Percentiles rank a stretch among this genome's conserved stretches.
Evolutionary conservation across 2,888 invertebrate species (phyloP).

Genomic region (Eremobia ochroleuca): DNA sequence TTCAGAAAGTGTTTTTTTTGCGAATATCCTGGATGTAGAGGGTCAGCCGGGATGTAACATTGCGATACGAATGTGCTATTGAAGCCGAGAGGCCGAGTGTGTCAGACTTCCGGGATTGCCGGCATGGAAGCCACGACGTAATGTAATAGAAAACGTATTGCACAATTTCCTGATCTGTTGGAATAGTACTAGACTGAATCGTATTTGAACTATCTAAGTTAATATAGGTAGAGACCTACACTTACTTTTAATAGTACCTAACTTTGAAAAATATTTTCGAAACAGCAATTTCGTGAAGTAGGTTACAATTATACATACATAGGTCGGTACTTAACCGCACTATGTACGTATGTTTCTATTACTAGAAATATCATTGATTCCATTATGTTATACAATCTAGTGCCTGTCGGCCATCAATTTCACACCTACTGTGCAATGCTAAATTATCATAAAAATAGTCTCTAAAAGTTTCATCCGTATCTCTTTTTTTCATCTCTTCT

Average conservation of each 20-base stretch:
- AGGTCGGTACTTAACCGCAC: no score
- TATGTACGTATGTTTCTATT: no score
- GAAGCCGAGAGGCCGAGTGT: slow-evolving; percentile 65
- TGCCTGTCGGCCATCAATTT: no score
- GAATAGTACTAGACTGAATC: slow-evolving; percentile 47
- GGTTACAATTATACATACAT: no score
- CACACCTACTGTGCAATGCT: no score
- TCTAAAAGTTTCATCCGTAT: no score
- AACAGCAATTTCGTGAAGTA: not conserved
- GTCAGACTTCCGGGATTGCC: slow-evolving; percentile 79
- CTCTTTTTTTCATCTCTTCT: no score
- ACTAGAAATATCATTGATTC: no score
- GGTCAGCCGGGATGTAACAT: slow-evolving; percentile 44
- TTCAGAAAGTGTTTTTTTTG: slow-evolving; percentile 6
- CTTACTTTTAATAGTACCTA: not conserved
- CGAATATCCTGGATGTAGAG: slow-evolving; percentile 15
- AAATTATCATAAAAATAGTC: no score
- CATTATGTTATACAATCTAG: no score
- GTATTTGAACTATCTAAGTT: slow-evolving; percentile 30
- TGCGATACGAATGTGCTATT: slow-evolving; percentile 61
- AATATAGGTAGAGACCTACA: not conserved
- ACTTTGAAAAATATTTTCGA: not conserved
- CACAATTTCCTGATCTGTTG: slow-evolving; percentile 80
- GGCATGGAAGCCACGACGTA: slow-evolving; percentile 77
- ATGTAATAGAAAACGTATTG: slow-evolving; percentile 81